phyloP scores from a whole-genome alignment of 2,113 vertebrate species.

The Campylomormyrus tamandua region DNA sequence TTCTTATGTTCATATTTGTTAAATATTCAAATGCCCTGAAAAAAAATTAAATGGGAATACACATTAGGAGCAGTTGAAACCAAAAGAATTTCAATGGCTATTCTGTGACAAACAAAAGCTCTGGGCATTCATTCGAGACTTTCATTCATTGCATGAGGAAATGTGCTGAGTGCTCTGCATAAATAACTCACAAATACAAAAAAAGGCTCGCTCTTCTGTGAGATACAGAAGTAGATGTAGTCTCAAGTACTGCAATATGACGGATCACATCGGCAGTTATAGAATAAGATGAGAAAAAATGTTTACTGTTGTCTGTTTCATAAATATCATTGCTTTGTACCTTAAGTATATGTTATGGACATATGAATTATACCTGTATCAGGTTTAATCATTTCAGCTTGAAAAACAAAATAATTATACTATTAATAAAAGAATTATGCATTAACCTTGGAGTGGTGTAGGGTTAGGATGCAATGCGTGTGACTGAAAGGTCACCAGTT shows the following conservation, averaged over 20 bases:
- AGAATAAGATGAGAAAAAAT: neutral
- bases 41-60: neutral
- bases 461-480: neutral
- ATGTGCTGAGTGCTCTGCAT: neutral
- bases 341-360: neutral
- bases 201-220: neutral
- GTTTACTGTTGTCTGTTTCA: neutral
- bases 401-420: neutral
- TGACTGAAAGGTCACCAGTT: neutral
- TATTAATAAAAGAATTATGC: neutral
- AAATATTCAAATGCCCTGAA: neutral
- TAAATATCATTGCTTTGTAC: neutral
- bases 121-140: neutral
- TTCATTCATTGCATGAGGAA: neutral
- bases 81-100: neutral
- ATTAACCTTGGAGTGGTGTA: neutral
- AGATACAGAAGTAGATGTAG: neutral
- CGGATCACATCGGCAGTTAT: neutral
- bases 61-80: neutral
- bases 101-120: neutral
- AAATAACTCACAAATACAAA: neutral
- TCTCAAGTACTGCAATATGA: neutral
- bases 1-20: neutral
- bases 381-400: neutral
- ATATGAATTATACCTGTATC: neutral